Base-by-base conservation (phyloP, 2,113 vertebrate species). In the Hypocryptadius cinnamomeus region DNA sequence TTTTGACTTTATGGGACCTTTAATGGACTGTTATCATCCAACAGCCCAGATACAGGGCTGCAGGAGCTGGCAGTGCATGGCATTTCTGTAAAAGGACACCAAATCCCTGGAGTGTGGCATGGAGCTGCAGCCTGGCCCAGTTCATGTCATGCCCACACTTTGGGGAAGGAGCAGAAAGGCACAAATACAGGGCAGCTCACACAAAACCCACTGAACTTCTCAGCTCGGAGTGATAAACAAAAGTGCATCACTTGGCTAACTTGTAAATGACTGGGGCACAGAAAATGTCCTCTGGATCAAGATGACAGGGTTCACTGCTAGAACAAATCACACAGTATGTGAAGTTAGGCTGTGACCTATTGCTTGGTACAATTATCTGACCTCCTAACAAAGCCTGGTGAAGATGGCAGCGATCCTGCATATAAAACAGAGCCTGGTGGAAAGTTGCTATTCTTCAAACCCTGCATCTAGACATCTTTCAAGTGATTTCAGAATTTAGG, bases 381-480 rank as follows among this genome's bases (percentile, higher is more conserved):
- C 89, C 91, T 87, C 68, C 66, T 57, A 91, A 92, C 59, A 95
- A 96, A 97, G 94, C 82, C 71, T 66, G 59, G 95, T 89, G 86
- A 73, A 91, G 94, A 94, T 95, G 93, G 65, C 90, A 86, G 72
- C n/a, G 15, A 31, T 79, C 59, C 45, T n/a, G 59, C 57, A 91
- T 87, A 81, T 73, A 85, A 93, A 96, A 59, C 73, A 80, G 77
- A 73, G 59, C 37, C 85, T 48, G 69, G 48, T 89, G 69, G 71
- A 94, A 94, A 91, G 90, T 96, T 95, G 94, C 53, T 91, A 94
- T 89, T 96, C 82, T 96, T 90, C 94, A 92, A 84, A 54, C 70
- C 86, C 23, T 57, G 31, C 91, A 94, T 95, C 69, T 59, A 93
- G 89, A 66, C 92, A 86, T 80, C 73, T 93, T 96, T 97, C 84